phyloP scores from a whole-genome alignment of 2,888 invertebrate genomes.

The Cyrtodaria siliqua region DNA sequence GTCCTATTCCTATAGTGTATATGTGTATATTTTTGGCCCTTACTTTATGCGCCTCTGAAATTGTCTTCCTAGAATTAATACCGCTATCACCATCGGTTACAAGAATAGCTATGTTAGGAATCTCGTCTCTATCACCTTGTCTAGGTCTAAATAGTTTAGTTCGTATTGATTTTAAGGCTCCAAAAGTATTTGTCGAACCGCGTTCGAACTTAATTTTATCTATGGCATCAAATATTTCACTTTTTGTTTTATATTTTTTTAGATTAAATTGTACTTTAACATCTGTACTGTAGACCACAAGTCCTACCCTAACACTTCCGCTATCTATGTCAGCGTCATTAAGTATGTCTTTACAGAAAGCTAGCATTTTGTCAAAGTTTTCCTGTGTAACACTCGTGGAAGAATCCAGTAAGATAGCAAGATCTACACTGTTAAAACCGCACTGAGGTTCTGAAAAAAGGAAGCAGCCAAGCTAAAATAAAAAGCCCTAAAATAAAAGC shows the following conservation, averaged over 20 bases:
- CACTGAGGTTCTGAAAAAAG: conserved; percentile 49
- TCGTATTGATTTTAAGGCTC: conserved; percentile 58
- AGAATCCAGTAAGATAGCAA: conserved; percentile 74
- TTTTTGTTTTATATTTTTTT: conserved; percentile 59
- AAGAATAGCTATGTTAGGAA: conserved; percentile 70
- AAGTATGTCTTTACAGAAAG: conserved; percentile 67
- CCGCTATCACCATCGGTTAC: conserved; percentile 79
- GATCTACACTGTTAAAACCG: conserved; percentile 62
- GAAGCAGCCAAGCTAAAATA: conserved; percentile 19
- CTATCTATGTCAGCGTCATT: conserved; percentile 57
- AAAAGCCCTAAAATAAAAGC: background rate
- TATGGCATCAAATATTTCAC: conserved; percentile 63
- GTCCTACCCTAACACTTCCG: conserved; percentile 56
- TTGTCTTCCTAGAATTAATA: conserved; percentile 69
- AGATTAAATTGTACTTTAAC: conserved; percentile 70
- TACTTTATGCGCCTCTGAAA: conserved; percentile 70
- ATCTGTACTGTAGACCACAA: conserved; percentile 65
- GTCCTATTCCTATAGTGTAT: conserved; percentile 66
- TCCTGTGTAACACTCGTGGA: conserved; percentile 74
- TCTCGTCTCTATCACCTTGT: conserved; percentile 65
- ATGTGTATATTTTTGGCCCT: conserved; percentile 45
- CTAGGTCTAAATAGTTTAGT: conserved; percentile 58
- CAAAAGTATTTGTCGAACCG: conserved; percentile 67
- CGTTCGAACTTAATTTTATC: conserved; percentile 48
- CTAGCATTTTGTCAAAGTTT: conserved; percentile 73